Conservation (phyloP, 2,113 vertebrate species). For the Chaetorhynchus papuensis region DNA sequence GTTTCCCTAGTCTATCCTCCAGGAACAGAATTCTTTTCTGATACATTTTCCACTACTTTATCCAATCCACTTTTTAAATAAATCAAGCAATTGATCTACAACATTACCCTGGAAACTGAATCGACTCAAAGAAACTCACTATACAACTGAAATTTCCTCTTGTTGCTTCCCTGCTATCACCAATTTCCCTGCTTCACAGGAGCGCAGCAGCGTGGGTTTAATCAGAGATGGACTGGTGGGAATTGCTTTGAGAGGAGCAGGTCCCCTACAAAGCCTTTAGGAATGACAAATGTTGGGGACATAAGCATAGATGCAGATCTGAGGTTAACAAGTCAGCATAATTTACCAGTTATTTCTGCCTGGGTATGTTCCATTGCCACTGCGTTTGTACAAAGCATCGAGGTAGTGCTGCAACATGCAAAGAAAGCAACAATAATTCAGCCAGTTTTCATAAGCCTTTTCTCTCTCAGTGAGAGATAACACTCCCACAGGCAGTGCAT, state of each 20-base stretch:
- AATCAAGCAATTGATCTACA: background rate
- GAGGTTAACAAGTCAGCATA: background rate
- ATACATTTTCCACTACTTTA: background rate
- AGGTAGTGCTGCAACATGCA: background rate
- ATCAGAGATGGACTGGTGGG: background rate
- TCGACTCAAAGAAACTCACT: background rate
- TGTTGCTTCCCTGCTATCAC: background rate
- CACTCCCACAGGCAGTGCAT: background rate
- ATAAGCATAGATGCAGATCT: background rate
- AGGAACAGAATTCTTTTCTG: background rate
- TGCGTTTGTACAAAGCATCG: background rate
- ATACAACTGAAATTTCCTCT: background rate
- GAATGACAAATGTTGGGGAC: background rate
- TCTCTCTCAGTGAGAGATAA: background rate
- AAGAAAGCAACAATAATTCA: background rate
- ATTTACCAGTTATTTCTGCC: background rate
- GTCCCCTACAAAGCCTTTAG: background rate
- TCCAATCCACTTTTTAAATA: background rate
- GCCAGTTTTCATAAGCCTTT: background rate
- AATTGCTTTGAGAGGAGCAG: background rate
- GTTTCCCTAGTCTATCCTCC: background rate
- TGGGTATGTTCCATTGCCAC: background rate
- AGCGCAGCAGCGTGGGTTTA: background rate
- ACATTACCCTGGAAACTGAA: background rate
- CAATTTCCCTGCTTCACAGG: background rate